Percentiles rank a stretch among this genome's conserved stretches.
These are phyloP conservation scores for Pogonocherus hispidulus DNA, from an alignment of 2,888 invertebrate species.

Conservation along the genomic window DNA sequence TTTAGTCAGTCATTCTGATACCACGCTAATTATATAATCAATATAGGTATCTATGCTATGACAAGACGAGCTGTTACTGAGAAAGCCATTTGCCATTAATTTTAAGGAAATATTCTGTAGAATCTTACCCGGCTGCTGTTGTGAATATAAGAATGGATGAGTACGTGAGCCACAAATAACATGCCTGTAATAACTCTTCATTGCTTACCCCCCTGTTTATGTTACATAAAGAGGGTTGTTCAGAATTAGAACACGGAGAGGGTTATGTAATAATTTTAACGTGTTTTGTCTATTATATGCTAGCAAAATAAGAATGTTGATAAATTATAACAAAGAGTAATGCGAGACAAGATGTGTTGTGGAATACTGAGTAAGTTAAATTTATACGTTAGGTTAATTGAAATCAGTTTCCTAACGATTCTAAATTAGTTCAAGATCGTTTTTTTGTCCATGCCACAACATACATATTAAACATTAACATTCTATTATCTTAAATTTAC, in stretches of 20 bases:
- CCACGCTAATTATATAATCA: neutral
- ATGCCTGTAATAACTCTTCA: neutral
- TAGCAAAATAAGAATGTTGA: neutral
- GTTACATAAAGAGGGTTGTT: neutral
- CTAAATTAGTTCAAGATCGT: no score
- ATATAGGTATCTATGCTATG: conserved; percentile 2
- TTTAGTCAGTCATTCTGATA: no score
- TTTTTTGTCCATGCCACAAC: no score
- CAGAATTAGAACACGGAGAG: neutral
- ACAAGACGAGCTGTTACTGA: neutral
- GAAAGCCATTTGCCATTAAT: neutral
- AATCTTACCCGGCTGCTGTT: neutral
- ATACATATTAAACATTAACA: no score
- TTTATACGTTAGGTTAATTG: no score
- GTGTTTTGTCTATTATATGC: neutral
- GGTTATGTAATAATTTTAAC: neutral
- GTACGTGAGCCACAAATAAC: conserved; percentile 2
- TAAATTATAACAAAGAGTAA: neutral
- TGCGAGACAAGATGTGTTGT: neutral
- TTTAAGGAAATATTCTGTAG: conserved; percentile 1
- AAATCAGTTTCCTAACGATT: no score
- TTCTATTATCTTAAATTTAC: no score
- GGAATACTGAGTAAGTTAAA: no score
- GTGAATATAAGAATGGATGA: neutral
- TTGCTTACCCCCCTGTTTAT: conserved; percentile 1